These are phyloP conservation scores for Vireo altiloquus DNA, from an alignment of 2,113 vertebrate species.

Conservation along the genomic window DNA sequence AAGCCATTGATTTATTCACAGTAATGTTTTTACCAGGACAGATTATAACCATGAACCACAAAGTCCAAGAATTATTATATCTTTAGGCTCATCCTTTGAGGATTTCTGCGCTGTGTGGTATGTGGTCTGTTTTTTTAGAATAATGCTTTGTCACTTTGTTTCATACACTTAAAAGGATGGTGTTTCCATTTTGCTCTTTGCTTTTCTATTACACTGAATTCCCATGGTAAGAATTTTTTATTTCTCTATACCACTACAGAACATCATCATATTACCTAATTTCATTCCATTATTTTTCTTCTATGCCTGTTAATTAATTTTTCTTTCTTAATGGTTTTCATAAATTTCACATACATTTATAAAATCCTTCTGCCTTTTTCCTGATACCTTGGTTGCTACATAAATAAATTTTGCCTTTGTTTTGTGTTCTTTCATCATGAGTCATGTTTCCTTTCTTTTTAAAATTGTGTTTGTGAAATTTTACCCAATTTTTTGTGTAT, in stretches of 20 bases:
- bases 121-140: not conserved
- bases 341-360: not conserved
- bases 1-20: slow-evolving; percentile 4
- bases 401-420: not conserved
- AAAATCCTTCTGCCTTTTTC: not conserved
- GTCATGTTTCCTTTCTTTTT: not conserved
- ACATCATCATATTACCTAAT: not conserved
- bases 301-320: not conserved
- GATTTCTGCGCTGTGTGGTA: not conserved
- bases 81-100: not conserved
- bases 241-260: not conserved
- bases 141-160: not conserved
- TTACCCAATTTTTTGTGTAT: not conserved
- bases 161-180: not conserved
- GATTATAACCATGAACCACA: slow-evolving; percentile 38
- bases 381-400: not conserved
- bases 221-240: not conserved
- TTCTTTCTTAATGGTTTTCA: not conserved
- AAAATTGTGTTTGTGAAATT: not conserved
- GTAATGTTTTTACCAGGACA: not conserved
- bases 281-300: not conserved
- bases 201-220: not conserved
- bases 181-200: not conserved
- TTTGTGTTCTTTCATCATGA: not conserved
- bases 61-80: not conserved